Evolutionary conservation across 2,797 vertebrate genomes (phyloP).

Genomic region (Rhinogobio ventralis): DNA sequence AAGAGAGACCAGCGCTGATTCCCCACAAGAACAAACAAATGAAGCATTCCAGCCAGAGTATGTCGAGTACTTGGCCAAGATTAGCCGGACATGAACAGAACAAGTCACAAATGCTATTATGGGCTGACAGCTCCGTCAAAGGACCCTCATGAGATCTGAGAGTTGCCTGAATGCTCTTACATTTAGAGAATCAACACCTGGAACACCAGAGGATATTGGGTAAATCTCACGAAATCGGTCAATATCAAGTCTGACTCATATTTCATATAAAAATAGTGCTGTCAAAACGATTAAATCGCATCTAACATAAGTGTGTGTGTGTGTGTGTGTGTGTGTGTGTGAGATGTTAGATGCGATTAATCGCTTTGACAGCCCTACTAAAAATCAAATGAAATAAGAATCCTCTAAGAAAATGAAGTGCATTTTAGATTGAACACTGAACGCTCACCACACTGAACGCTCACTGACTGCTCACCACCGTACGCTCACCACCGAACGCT

Average conservation of each 20-base stretch:
- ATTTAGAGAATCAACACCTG: not conserved
- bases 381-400: not conserved
- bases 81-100: not conserved
- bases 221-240: not conserved
- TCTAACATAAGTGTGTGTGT: no score
- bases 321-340: no score
- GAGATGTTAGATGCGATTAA: no score
- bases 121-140: not conserved
- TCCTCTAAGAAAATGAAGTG: not conserved
- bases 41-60: not conserved
- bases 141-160: not conserved
- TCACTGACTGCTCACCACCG: no score
- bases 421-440: no score
- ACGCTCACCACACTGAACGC: no score
- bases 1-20: not conserved
- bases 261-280: not conserved
- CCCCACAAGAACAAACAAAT: constrained; percentile 6
- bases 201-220: not conserved
- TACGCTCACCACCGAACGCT: no score
- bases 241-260: not conserved
- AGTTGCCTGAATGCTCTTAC: not conserved
- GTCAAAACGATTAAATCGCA: not conserved
- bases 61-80: constrained; percentile 1
- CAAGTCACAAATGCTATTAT: not conserved
- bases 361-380: no score